These are phyloP conservation scores for Luperina nickerlii DNA, from an alignment of 2,888 invertebrate species.

Conservation along the genomic window DNA sequence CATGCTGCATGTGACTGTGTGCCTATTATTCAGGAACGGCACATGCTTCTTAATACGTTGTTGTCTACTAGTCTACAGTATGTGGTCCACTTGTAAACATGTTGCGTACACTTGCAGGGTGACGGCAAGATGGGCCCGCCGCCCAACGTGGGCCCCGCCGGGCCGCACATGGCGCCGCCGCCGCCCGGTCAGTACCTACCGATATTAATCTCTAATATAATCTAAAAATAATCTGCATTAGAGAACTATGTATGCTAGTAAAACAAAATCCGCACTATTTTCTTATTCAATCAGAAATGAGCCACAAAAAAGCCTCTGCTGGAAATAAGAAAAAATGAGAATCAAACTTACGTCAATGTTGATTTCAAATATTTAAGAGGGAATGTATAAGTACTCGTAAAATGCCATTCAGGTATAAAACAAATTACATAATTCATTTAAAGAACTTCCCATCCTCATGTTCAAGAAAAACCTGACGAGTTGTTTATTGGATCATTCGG, in stretches of 20 bases:
- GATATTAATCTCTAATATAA: too few species aligned
- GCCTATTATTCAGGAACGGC: not conserved
- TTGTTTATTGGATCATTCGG: not conserved
- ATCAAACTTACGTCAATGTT: not conserved
- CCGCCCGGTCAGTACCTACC: conserved; percentile 76
- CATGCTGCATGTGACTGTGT: not conserved
- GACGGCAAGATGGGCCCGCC: conserved; percentile 75
- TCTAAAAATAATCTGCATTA: too few species aligned
- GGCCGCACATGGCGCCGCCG: conserved; percentile 76
- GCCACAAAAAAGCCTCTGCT: not conserved
- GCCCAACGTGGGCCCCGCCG: conserved; percentile 63
- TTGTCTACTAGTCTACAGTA: not conserved
- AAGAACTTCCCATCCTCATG: not conserved
- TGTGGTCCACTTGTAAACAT: not conserved
- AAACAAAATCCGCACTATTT: too few species aligned
- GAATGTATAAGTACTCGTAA: not conserved
- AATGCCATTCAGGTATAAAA: not conserved
- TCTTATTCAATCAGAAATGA: not conserved
- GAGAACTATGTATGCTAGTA: not conserved
- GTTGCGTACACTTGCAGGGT: conserved; percentile 66
- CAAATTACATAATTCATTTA: not conserved
- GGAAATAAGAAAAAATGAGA: not conserved
- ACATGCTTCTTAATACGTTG: not conserved
- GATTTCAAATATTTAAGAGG: not conserved
- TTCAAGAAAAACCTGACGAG: not conserved